Percentiles rank a stretch among this genome's conserved stretches.
phyloP scores from a whole-genome alignment of 2,113 vertebrate genomes.

The Odocoileus hemionus region DNA sequence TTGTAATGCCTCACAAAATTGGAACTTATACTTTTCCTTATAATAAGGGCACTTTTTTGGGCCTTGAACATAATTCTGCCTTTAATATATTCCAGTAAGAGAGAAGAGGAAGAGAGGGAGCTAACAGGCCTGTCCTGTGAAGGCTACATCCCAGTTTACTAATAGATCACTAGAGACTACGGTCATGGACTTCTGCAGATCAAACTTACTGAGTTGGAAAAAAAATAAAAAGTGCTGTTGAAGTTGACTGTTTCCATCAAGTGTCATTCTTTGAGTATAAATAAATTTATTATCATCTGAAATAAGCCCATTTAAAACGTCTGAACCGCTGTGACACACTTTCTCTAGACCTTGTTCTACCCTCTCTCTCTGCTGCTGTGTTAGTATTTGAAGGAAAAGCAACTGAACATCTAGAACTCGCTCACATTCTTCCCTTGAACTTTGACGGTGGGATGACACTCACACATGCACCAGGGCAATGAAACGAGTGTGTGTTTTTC shows the following conservation, averaged over 20 bases:
- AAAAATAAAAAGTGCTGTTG: conserved; percentile 43
- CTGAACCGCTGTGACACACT: background rate
- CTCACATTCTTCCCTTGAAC: conserved; percentile 12
- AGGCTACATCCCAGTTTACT: conserved; percentile 85
- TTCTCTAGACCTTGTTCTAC: background rate
- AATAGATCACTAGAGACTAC: conserved; percentile 88
- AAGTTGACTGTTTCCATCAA: conserved; percentile 65
- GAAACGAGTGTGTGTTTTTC: background rate
- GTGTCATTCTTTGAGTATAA: conserved; percentile 71
- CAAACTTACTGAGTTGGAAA: conserved; percentile 79
- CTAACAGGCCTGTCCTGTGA: conserved; percentile 80
- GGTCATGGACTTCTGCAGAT: conserved; percentile 77
- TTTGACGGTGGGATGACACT: conserved; percentile 52
- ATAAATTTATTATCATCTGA: conserved; percentile 78
- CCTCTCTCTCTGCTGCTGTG: conserved; percentile 49
- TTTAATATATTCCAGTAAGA: conserved; percentile 85
- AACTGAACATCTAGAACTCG: conserved; percentile 20
- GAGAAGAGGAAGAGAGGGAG: conserved; percentile 68
- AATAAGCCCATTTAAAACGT: conserved; percentile 51
- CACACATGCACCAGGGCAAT: background rate
- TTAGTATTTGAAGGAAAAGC: conserved; percentile 46
- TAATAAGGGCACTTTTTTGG: conserved; percentile 81
- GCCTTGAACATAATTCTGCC: conserved; percentile 78
- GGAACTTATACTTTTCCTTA: conserved; percentile 81
- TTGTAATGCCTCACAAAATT: conserved; percentile 87